Conservation (phyloP, 2,113 vertebrate species). For the Pachycephala philippinensis region DNA sequence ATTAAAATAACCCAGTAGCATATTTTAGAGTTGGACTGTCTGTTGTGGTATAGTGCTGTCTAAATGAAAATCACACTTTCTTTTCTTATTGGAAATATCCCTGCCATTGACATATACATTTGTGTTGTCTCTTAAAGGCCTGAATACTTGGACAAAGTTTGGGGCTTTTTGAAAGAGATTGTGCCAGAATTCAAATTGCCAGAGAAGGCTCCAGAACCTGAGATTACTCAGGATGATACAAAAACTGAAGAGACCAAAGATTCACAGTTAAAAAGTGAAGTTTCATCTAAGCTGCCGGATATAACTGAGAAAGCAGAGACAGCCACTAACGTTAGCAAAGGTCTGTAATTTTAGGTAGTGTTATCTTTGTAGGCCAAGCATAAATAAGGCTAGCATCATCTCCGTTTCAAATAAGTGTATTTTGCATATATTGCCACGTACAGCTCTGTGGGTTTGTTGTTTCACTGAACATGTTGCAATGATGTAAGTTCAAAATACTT, state of each 20-base stretch:
- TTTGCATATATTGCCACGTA: background rate
- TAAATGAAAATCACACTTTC: background rate
- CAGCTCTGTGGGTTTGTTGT: background rate
- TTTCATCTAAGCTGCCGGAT: constrained; percentile 39
- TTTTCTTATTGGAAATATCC: background rate
- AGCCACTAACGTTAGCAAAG: constrained; percentile 64
- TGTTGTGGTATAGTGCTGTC: background rate
- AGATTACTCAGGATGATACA: background rate
- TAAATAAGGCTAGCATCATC: background rate
- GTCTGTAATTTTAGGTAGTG: constrained; percentile 42
- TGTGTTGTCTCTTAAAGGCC: constrained; percentile 66
- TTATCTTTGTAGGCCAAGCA: background rate
- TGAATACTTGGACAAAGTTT: constrained; percentile 69
- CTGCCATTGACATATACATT: background rate
- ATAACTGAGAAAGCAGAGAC: constrained; percentile 54
- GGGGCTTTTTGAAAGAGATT: constrained; percentile 80
- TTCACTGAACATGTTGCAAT: background rate
- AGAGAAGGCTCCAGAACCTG: constrained; percentile 45
- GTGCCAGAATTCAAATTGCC: constrained; percentile 79
- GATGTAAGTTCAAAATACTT: background rate
- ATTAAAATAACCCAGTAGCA: background rate
- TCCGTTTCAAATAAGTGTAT: background rate
- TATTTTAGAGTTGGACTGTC: background rate
- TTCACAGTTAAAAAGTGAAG: constrained; percentile 42
- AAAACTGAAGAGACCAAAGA: constrained; percentile 41